Evolutionary conservation across 2,797 vertebrate genomes (phyloP).

Genomic region (Aeoliscus strigatus): DNA sequence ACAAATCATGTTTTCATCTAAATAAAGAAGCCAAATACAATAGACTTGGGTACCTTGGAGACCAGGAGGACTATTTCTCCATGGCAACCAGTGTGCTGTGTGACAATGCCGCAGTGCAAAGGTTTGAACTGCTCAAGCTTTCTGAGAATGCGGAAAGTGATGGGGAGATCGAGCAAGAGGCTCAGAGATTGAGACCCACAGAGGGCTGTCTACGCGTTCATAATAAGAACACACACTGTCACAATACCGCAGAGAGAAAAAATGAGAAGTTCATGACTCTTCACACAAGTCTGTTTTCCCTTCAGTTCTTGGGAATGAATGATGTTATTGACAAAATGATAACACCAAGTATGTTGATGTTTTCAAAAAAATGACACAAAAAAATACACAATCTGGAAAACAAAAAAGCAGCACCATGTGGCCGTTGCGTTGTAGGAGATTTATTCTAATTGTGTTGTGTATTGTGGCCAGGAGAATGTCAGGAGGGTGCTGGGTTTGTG

Average conservation of each 20-base stretch:
- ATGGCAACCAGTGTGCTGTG: conserved; percentile 79
- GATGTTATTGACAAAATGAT: conserved; percentile 50
- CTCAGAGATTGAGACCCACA: conserved; percentile 58
- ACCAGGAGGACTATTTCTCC: conserved; percentile 82
- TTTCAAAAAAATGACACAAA: conserved; percentile 47
- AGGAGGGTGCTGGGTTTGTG: conserved; percentile 54
- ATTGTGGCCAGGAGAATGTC: conserved; percentile 50
- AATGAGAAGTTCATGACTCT: conserved; percentile 71
- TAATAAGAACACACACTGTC: conserved; percentile 75
- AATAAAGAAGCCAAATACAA: conserved; percentile 83
- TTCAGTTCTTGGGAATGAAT: conserved; percentile 54
- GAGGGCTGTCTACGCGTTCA: conserved; percentile 56
- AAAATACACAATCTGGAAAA: conserved; percentile 54
- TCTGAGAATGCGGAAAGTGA: conserved; percentile 76
- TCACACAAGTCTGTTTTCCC: conserved; percentile 54
- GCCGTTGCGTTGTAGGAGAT: conserved; percentile 54
- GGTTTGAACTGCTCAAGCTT: conserved; percentile 75
- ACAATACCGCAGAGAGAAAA: conserved; percentile 63
- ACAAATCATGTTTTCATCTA: conserved; percentile 82
- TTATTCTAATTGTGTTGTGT: conserved; percentile 63
- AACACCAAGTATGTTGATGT: conserved; percentile 51
- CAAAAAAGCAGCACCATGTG: conserved; percentile 46
- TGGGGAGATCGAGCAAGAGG: conserved; percentile 45
- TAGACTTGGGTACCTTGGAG: conserved; percentile 82
- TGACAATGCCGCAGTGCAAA: conserved; percentile 75